These are phyloP conservation scores for Microcebus tavaratra DNA, from an alignment of 2,113 vertebrate genomes.

Conservation along the genomic window DNA sequence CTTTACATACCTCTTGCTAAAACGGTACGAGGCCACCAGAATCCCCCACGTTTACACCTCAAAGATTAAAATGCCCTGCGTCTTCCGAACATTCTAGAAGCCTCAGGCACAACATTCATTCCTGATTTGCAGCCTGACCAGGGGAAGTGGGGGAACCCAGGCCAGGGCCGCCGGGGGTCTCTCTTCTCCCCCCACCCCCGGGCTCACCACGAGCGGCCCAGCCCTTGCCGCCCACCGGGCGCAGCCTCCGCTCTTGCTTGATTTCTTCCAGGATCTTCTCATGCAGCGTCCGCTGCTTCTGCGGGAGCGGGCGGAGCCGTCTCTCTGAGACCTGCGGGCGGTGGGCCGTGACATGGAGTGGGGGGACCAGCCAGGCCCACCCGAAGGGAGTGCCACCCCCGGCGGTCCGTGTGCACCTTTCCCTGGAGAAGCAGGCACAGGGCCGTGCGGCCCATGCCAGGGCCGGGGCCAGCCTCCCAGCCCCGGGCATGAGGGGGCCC, in stretches of 20 bases:
- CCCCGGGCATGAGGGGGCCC: too few relatives aligned
- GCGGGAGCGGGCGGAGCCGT: slow-evolving; percentile 90
- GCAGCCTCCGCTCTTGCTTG: slow-evolving; percentile 92
- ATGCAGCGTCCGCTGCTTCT: slow-evolving; percentile 89
- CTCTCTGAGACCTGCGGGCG: slow-evolving; percentile 89
- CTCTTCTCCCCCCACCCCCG: not conserved
- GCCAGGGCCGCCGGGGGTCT: not conserved
- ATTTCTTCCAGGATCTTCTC: slow-evolving; percentile 95
- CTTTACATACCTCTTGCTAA: not conserved
- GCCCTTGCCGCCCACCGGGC: slow-evolving; percentile 84
- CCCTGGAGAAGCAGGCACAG: not conserved
- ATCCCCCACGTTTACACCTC: not conserved
- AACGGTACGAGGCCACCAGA: not conserved
- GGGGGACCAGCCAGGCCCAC: not conserved
- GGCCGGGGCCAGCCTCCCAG: not conserved
- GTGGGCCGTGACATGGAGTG: too few relatives aligned
- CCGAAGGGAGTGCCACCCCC: accelerated
- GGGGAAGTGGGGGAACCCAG: not conserved
- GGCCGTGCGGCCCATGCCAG: accelerated
- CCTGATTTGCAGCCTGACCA: not conserved
- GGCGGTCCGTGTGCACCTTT: not conserved
- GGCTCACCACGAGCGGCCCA: slow-evolving; percentile 84
- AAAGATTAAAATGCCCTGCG: not conserved
- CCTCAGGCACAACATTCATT: not conserved
- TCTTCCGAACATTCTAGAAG: not conserved